Base-by-base conservation (phyloP, 2,113 vertebrate genomes). In the Cyprinus carpio region DNA sequence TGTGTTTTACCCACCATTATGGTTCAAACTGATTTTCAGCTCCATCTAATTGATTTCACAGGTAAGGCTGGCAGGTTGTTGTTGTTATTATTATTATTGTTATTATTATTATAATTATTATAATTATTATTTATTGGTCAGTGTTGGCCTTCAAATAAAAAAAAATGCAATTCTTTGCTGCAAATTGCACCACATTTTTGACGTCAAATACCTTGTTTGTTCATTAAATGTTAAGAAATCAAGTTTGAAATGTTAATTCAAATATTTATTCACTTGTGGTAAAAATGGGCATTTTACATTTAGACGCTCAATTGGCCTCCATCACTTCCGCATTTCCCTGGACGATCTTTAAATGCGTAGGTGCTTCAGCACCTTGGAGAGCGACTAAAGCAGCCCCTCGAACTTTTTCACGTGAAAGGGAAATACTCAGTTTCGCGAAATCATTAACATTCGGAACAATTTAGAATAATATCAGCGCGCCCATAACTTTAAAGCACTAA, bases 361-460 rank as follows among this genome's bases (percentile, higher is more conserved):
- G 51, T 77, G 86, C 84, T 92, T 93, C 91, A 93, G 92, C 83
- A 92, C 92, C 89, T 49, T 84, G 92, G 93, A 94, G 85, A 94
- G 92, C 77, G 60, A 85, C 83, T 37, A 6, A 25, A 54, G 25
- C n/a, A 60, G 20, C 11, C 10, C 16, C 27, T 56, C 10, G 62
- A 58, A 40, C 76, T 10, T 25, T 60, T 40, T 34, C 51, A 79
- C 23, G 23, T 64, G 4, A 62, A 76, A 78, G 54, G 54, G 23
- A 58, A 60, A 27, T 46, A 27, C 16, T 25, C 6, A 13, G 4
- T 79, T 79, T 6, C 20, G 1, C 13, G 1, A 4, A 79, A 34
- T 9, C 29, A n/a, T n/a, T 13, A 12, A 6, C 6, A 60, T 25
- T 64, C 34, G 15, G 2, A 18, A 64, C 77, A 16, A 62, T 25